Conservation (phyloP, 2,888 invertebrate species). For the Achlya flavicornis region DNA sequence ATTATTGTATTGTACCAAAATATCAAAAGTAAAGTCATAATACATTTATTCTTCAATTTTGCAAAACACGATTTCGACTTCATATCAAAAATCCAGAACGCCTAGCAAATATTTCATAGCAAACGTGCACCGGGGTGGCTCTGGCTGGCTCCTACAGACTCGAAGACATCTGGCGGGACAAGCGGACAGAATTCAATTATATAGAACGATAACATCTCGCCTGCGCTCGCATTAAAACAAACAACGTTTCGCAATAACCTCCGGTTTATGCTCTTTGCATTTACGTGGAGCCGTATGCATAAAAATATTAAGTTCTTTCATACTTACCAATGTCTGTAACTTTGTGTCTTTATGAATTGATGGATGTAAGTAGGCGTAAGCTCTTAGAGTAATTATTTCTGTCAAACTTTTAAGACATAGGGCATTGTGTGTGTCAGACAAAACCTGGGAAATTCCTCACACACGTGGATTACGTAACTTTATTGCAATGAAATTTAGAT, state of each 20-base stretch:
- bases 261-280: slow-evolving; percentile 44
- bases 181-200: slow-evolving; percentile 65
- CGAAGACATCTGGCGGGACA: slow-evolving; percentile 62
- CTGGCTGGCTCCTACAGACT: slow-evolving; percentile 32
- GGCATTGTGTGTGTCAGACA: too few species aligned
- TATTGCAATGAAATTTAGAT: too few species aligned
- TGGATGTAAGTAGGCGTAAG: too few species aligned
- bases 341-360: too few species aligned
- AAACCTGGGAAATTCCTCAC: too few species aligned
- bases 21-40: too few species aligned
- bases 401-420: not conserved
- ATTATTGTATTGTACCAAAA: too few species aligned
- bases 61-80: slow-evolving; percentile 30
- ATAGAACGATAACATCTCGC: slow-evolving; percentile 59
- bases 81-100: slow-evolving; percentile 22
- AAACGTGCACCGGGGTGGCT: slow-evolving; percentile 56
- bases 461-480: too few species aligned
- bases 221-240: slow-evolving; percentile 46
- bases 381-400: slow-evolving; percentile 3
- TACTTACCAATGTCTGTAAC: slow-evolving; percentile 25
- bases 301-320: slow-evolving; percentile 20
- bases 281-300: slow-evolving; percentile 31
- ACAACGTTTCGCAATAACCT: slow-evolving; percentile 42
- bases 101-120: slow-evolving; percentile 62
- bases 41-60: slow-evolving; percentile 24